Conservation (phyloP, 1,140 invertebrate species). For the Colletes gigas region DNA sequence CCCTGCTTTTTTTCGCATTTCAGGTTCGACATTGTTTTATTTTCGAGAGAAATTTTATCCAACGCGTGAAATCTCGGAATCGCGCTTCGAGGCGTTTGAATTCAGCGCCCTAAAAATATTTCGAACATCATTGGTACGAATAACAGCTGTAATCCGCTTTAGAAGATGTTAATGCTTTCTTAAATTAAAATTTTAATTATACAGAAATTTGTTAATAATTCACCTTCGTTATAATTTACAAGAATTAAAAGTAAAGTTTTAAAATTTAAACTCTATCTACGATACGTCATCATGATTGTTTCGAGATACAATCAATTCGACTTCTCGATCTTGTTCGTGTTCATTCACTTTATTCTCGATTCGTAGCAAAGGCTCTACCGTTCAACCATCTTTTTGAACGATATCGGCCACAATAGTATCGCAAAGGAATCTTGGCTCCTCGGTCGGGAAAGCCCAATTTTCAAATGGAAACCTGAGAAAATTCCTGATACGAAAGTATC, state of each 20-base stretch:
- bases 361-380: not conserved
- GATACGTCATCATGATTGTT: no score
- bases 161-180: not conserved
- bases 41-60: not conserved
- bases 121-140: not conserved
- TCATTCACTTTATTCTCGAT: not conserved
- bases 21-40: slow-evolving; percentile 18
- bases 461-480: not conserved
- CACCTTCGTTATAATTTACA: not conserved
- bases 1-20: slow-evolving; percentile 23
- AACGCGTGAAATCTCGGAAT: not conserved
- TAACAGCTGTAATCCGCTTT: not conserved
- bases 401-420: not conserved
- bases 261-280: no score
- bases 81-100: not conserved
- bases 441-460: not conserved
- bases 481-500: not conserved
- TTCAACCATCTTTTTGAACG: not conserved
- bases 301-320: no score
- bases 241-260: not conserved
- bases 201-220: no score
- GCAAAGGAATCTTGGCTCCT: not conserved
- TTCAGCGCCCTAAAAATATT: not conserved
- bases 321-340: not conserved
- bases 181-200: not conserved